Percentiles rank a stretch among this genome's conserved stretches.
Evolutionary conservation across 1,140 invertebrate species (phyloP).

Genomic region (Teleogryllus occipitalis): DNA sequence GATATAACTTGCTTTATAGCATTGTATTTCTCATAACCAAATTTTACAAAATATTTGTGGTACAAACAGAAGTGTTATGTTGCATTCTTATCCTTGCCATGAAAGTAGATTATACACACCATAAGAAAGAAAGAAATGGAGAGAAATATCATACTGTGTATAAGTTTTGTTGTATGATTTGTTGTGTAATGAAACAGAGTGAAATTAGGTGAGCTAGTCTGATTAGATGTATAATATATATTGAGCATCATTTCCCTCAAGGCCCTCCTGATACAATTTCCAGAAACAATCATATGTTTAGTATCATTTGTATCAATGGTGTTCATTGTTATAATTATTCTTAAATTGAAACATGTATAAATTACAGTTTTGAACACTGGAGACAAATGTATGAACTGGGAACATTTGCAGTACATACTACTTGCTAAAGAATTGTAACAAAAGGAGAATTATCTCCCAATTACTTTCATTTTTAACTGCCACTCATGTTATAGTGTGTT

Average conservation of each 20-base stretch:
- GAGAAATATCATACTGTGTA: neutral
- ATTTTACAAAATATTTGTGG: slow-evolving; percentile 6
- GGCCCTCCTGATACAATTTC: neutral
- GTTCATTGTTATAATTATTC: neutral
- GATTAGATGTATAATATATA: neutral
- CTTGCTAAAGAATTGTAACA: too few relatives aligned
- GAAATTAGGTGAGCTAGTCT: neutral
- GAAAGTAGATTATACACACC: neutral
- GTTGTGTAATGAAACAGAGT: neutral
- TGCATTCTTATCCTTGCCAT: neutral
- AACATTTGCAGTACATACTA: neutral
- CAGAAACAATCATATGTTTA: neutral
- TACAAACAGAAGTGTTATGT: slow-evolving; percentile 2
- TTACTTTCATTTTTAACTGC: neutral
- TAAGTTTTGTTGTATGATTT: neutral
- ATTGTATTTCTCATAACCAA: slow-evolving; percentile 5
- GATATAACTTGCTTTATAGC: slow-evolving; percentile 5
- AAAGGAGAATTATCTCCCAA: too few relatives aligned
- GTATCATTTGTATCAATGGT: neutral
- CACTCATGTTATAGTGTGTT: neutral
- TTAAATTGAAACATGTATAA: neutral
- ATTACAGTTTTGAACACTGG: neutral
- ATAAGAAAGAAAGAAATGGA: neutral
- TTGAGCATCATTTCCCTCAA: neutral
- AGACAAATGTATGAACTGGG: neutral